These are phyloP conservation scores for Aptenodytes forsteri DNA, from an alignment of 2,113 vertebrate species.

Conservation along the genomic window DNA sequence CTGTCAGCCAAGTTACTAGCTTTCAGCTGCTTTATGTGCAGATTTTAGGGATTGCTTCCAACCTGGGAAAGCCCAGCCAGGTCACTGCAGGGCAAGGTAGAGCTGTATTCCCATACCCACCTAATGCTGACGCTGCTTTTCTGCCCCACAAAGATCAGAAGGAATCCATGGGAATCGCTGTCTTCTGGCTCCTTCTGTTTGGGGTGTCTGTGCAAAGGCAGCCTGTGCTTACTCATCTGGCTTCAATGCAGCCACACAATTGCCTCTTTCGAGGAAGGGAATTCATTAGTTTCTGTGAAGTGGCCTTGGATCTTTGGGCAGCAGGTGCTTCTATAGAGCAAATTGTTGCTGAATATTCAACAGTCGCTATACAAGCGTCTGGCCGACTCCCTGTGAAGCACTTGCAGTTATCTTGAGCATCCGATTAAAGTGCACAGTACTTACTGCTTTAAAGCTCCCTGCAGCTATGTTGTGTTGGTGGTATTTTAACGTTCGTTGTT, in stretches of 20 bases:
- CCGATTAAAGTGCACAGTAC: slow-evolving; percentile 9
- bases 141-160: not conserved
- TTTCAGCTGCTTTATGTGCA: not conserved
- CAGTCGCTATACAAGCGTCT: not conserved
- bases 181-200: not conserved
- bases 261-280: slow-evolving; percentile 6
- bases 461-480: not conserved
- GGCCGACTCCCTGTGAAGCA: slow-evolving; percentile 11
- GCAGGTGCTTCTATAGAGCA: slow-evolving; percentile 61
- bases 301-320: slow-evolving; percentile 38
- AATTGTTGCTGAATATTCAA: slow-evolving; percentile 62
- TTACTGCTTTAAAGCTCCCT: not conserved
- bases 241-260: slow-evolving; percentile 17
- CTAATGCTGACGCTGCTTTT: not conserved
- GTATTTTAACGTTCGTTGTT: not conserved
- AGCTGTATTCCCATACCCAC: not conserved
- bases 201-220: not conserved
- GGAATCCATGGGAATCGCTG: slow-evolving; percentile 4
- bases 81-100: slow-evolving; percentile 8
- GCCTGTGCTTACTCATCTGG: slow-evolving; percentile 2
- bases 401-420: slow-evolving; percentile 38
- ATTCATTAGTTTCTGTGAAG: slow-evolving; percentile 43
- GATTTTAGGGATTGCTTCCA: not conserved
- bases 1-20: not conserved
- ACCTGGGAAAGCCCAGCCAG: not conserved